Evolutionary conservation across 2,113 vertebrate species (phyloP).

Genomic region (Vicugna pacos): DNA sequence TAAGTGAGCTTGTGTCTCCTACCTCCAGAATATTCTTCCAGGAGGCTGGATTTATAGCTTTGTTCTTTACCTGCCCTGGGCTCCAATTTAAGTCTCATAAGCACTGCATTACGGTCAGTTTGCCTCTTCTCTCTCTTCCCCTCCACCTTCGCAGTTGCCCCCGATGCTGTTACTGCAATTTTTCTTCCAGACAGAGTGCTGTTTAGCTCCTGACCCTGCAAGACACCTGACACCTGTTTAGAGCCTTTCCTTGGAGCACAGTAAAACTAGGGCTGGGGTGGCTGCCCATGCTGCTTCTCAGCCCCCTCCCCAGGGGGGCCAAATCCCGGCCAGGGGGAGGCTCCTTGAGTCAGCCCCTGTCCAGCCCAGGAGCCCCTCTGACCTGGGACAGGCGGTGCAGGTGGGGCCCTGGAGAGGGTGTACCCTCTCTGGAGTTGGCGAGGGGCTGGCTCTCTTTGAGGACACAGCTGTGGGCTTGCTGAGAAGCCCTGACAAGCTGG

Average conservation of each 20-base stretch:
- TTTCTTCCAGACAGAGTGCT: constrained; percentile 76
- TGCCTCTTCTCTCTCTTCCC: constrained; percentile 23
- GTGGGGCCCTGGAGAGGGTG: not conserved
- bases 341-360: not conserved
- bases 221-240: constrained; percentile 63
- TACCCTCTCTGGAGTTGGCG: not conserved
- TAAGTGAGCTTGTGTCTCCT: constrained; percentile 77
- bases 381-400: not conserved
- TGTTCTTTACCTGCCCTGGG: constrained; percentile 77
- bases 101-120: constrained; percentile 55
- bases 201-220: constrained; percentile 62
- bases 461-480: not conserved
- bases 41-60: constrained; percentile 79
- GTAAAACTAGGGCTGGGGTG: not conserved
- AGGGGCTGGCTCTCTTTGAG: not conserved
- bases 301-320: not conserved
- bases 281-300: not conserved
- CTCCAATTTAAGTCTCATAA: constrained; percentile 75
- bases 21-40: constrained; percentile 60
- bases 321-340: not conserved
- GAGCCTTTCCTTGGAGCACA: constrained; percentile 33
- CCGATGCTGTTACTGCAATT: constrained; percentile 38
- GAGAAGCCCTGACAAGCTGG: not conserved
- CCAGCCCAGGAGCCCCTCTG: not conserved
- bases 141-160: not conserved